Conservation (phyloP, 2,888 invertebrate genomes). For the Luperina testacea region DNA sequence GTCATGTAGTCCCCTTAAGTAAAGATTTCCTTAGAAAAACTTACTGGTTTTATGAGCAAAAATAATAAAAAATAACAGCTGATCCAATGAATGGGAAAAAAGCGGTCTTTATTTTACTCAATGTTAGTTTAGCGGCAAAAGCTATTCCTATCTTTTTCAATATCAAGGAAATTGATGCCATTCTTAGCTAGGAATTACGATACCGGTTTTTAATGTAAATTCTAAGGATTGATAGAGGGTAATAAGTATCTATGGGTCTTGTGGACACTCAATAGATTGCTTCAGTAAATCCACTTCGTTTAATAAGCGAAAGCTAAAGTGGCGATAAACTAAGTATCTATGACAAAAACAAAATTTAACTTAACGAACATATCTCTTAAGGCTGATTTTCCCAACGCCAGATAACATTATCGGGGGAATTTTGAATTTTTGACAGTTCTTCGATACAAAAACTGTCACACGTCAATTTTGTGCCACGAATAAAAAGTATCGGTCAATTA, state of each 20-base stretch:
- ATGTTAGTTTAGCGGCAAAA: conserved; percentile 25
- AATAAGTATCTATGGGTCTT: conserved; percentile 56
- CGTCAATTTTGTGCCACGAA: no score
- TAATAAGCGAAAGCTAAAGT: not conserved
- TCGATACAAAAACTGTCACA: no score
- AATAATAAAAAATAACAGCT: not conserved
- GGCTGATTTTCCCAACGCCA: no score
- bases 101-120: not conserved
- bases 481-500: no score
- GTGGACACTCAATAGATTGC: conserved; percentile 4
- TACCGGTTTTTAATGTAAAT: conserved; percentile 60
- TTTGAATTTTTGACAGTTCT: no score
- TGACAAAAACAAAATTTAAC: not conserved
- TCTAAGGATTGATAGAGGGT: conserved; percentile 57
- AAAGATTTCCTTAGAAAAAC: not conserved
- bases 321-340: not conserved
- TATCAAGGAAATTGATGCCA: conserved; percentile 51
- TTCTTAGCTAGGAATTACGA: conserved; percentile 43
- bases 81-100: conserved; percentile 21
- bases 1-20: no score
- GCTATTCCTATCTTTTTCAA: conserved; percentile 43
- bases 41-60: not conserved
- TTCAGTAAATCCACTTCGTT: conserved; percentile 46
- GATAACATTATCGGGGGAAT: no score
- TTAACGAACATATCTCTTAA: not conserved